Evolutionary conservation across 2,113 vertebrate genomes (phyloP), one percentile per base, ranked within the genome.

Genomic region (Tichodroma muraria): DNA sequence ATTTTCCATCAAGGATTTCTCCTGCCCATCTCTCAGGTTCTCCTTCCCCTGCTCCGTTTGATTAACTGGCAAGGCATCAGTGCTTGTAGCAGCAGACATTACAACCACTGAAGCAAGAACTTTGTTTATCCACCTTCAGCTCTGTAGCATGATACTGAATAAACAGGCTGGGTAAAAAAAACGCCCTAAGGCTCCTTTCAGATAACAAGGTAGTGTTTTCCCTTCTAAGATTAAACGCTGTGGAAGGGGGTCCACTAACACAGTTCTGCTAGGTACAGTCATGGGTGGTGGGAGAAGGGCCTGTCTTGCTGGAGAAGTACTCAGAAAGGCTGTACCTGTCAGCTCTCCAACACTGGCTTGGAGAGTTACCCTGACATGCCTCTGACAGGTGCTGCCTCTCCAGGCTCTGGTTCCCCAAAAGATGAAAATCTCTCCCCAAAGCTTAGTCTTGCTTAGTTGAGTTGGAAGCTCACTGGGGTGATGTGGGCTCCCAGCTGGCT

Each of bases 121-220:
- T 90, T 94, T 90, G 71, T 95, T 94, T 93, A 95, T 91, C 79
- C 68, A 52, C 16, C 31, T 47, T 94, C 79, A 66, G 64, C 35
- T 37, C 87, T 59, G 27, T 28, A 72, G 54, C 35, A 25, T 0
- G 9, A 59, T 13, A 33, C 47, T 80, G 88, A 91, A 88, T 47
- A 88, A 95, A 95, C 35, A 75, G 38, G 8, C 1, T 27, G 37
- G 17, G 64, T 33, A 80, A 30, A 91, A n/a, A n/a, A n/a, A n/a
- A n/a, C n/a, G n/a, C n/a, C n/a, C n/a, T 73, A 82, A 83, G 87
- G 75, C 6, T 85, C 52, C 28, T 88, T 91, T 95, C 59, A 89
- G 45, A 25, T 56, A 91, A 30, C 19, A 77, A 82, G 27, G 27
- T 0, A 1, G 20, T 59, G 7, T 45, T 89, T 91, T 70, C 63